Conservation (phyloP, 2,113 vertebrate species). For the Perccottus glenii region DNA sequence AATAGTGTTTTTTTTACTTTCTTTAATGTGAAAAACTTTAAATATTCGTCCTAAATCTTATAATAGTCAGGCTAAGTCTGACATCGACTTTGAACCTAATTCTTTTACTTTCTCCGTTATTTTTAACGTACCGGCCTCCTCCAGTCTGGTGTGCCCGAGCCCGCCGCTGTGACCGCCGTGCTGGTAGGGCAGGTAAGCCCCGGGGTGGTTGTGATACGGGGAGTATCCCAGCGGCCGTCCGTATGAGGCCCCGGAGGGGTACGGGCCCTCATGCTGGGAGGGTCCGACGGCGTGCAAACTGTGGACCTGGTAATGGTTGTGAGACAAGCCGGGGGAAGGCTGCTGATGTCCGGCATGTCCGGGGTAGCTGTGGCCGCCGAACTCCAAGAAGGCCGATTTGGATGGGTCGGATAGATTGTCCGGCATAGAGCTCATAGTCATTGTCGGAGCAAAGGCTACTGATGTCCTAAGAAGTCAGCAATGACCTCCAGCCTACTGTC, state of each 20-base stretch:
- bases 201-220: conserved; percentile 77
- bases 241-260: conserved; percentile 76
- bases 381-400: conserved; percentile 88
- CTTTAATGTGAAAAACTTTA: too few species aligned
- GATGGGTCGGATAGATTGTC: conserved; percentile 84
- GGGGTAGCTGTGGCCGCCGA: conserved; percentile 81
- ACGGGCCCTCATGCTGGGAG: conserved; percentile 80
- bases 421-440: conserved; percentile 89
- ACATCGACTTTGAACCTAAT: too few species aligned
- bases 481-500: conserved; percentile 43
- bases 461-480: conserved; percentile 20
- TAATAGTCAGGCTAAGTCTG: too few species aligned
- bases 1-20: too few species aligned
- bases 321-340: conserved; percentile 78
- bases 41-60: too few species aligned
- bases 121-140: conserved; percentile 78
- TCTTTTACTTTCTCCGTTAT: neutral
- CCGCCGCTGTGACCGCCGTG: conserved; percentile 69
- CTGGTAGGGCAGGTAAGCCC: conserved; percentile 84
- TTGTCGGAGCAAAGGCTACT: conserved; percentile 67
- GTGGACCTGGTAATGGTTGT: conserved; percentile 81
- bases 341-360: conserved; percentile 79
- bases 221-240: conserved; percentile 82
- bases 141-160: conserved; percentile 76
- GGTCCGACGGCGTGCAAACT: conserved; percentile 78